Evolutionary conservation across 2,113 vertebrate species (phyloP).

Genomic region (Brachypodius melanocephalos): DNA sequence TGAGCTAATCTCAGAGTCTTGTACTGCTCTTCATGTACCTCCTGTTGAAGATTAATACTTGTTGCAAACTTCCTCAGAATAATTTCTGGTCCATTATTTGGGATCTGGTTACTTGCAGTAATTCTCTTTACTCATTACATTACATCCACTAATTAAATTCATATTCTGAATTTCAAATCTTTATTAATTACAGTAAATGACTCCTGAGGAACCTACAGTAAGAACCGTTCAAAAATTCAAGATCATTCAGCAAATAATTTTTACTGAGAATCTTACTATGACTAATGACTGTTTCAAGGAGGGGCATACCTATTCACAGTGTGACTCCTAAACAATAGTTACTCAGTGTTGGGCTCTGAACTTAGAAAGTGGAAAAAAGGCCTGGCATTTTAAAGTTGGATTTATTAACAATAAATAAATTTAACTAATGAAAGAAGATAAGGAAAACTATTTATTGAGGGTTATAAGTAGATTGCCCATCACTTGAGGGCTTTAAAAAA

Average conservation of each 20-base stretch:
- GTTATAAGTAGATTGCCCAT: not conserved
- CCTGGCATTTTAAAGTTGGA: not conserved
- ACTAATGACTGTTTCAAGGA: not conserved
- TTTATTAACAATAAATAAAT: not conserved
- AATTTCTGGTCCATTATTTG: not conserved
- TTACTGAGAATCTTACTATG: not conserved
- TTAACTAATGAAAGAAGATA: not conserved
- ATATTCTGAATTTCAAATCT: not conserved
- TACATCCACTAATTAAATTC: not conserved
- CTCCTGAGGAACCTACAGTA: not conserved
- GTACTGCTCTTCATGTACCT: not conserved
- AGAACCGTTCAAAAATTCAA: not conserved
- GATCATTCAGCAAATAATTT: not conserved
- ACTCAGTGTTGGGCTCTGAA: not conserved
- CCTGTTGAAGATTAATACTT: not conserved
- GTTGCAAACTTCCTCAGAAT: not conserved
- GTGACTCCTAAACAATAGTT: accelerated
- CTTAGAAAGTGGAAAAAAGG: not conserved
- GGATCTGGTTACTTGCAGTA: not conserved
- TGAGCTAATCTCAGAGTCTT: not conserved
- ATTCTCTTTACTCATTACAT: not conserved
- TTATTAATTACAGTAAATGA: not conserved
- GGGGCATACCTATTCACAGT: not conserved
- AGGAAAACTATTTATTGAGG: not conserved
- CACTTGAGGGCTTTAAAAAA: not conserved